A percentile compares a stretch with the other conserved stretches of the same genome.
phyloP scores from a whole-genome alignment of 2,888 invertebrate species.

The Scaptomyza polygonia region DNA sequence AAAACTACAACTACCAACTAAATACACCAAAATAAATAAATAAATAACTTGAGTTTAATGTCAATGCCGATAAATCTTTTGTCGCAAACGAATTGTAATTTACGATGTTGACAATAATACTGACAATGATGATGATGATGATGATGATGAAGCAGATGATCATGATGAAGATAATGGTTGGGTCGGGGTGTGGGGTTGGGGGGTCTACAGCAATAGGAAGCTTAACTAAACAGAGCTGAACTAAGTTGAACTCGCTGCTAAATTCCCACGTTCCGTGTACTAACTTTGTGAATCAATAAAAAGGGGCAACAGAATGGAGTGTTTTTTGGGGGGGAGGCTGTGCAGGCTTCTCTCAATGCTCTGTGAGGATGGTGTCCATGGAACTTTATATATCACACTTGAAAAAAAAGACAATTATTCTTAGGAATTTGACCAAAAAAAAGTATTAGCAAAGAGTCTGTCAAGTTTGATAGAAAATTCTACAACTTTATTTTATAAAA shows the following conservation, averaged over 20 bases:
- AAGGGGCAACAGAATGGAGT: not conserved
- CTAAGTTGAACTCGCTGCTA: slow-evolving; percentile 35
- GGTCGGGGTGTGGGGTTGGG: too few species aligned
- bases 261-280: slow-evolving; percentile 42
- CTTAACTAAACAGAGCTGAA: slow-evolving; percentile 22
- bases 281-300: not conserved
- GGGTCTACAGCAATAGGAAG: not conserved
- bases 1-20: not conserved
- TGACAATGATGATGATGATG: slow-evolving; percentile 4
- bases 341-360: not conserved
- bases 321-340: not conserved
- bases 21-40: slow-evolving; percentile 22
- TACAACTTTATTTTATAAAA: too few species aligned
- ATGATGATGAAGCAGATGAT: not conserved
- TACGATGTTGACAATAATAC: slow-evolving; percentile 43
- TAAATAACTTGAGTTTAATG: slow-evolving; percentile 51
- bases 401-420: not conserved
- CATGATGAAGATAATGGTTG: not conserved
- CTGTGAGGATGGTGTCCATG: slow-evolving; percentile 13
- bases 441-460: too few species aligned
- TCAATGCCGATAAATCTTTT: slow-evolving; percentile 64
- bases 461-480: too few species aligned
- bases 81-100: slow-evolving; percentile 35
- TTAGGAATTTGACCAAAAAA: not conserved
- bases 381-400: slow-evolving; percentile 9